These are phyloP conservation scores for Discoglossus pictus DNA, from an alignment of 2,797 vertebrate species.

Conservation along the genomic window DNA sequence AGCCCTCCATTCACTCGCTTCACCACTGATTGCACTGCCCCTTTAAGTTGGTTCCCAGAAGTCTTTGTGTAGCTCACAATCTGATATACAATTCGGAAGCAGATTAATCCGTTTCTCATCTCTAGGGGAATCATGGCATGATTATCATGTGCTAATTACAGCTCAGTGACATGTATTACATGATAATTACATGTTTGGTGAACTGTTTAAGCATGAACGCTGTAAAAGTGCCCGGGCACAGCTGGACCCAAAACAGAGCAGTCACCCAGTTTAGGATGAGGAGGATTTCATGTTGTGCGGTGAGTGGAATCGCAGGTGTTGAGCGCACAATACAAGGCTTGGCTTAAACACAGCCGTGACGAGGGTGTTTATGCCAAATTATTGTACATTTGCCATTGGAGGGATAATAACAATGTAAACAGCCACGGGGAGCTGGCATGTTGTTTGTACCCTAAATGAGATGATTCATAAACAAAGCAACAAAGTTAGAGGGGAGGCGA, in stretches of 20 bases:
- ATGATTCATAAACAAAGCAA: constrained; percentile 19
- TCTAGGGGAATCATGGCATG: constrained; percentile 19
- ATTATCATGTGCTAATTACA: constrained; percentile 34
- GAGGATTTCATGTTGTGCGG: constrained; percentile 6
- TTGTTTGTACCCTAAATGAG: constrained; percentile 23
- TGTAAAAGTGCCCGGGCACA: constrained; percentile 46
- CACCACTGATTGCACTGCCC: too few relatives aligned
- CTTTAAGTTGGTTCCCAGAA: too few relatives aligned
- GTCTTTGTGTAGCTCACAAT: too few relatives aligned
- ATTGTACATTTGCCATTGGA: constrained; percentile 5
- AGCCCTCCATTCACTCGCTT: too few relatives aligned
- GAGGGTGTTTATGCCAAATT: constrained; percentile 20
- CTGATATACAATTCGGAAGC: too few relatives aligned
- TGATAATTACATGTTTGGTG: constrained; percentile 38
- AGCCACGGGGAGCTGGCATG: constrained; percentile 11
- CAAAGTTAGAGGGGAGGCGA: constrained; percentile 10
- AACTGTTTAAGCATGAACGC: constrained; percentile 26
- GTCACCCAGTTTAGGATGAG: constrained; percentile 20
- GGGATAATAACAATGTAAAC: constrained; percentile 22
- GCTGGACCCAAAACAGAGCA: constrained; percentile 25
- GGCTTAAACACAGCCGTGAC: constrained; percentile 14
- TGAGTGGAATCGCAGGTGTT: constrained; percentile 34
- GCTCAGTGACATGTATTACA: constrained; percentile 30
- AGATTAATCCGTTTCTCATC: neutral
- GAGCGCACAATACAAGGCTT: constrained; percentile 1